Evolutionary conservation across 2,888 invertebrate genomes (phyloP), one percentile per base, ranked within the genome.

Genomic region (Troilus luridus): DNA sequence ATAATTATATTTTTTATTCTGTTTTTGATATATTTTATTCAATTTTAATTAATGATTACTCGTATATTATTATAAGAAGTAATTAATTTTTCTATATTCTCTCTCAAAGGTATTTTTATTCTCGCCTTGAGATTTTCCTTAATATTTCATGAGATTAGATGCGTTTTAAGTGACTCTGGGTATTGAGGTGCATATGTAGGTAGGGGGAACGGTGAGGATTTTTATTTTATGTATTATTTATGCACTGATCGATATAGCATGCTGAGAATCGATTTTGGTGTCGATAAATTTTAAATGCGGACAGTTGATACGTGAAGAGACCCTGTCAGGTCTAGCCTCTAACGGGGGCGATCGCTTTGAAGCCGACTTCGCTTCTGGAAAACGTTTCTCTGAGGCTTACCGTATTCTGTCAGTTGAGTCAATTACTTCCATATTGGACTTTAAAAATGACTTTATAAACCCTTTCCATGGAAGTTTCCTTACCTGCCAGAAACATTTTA

Each of bases 191-290:
- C 24, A 24, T 67, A 14, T 67, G 24, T 17, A 60, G 5, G 17
- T 27, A 41, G 41, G 41, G 27, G 17, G 41, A 17, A 77, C 11
- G 9, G 24, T 24, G 27, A 7, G 89, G 21, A 60, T 72, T 59
- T 72, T 62, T 64, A 81, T 60, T 81, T 77, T n/a, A 59, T 72
- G 77, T 60, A 54, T 91, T 72, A 88, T 72, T 91, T 88, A 77
- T 41, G 7, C 64, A 58, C 60, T 41, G 64, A 88, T 88, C 58
- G 58, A 67, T 85, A 85, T 85, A n/a, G 85, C 54, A 85, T 56
- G 85, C 21, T n/a, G n/a, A 85, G 56, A 85, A 85, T 85, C 56
- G 85, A 85, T 85, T 85, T 56, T 56, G n/a, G 56, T 11, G n/a
- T 54, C n/a, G 56, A 54, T 85, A 85, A 85, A 85, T 85, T 19